Evolutionary conservation across 2,113 vertebrate genomes (phyloP), one percentile per base, ranked within the genome.

Genomic region (Ailurus styani): DNA sequence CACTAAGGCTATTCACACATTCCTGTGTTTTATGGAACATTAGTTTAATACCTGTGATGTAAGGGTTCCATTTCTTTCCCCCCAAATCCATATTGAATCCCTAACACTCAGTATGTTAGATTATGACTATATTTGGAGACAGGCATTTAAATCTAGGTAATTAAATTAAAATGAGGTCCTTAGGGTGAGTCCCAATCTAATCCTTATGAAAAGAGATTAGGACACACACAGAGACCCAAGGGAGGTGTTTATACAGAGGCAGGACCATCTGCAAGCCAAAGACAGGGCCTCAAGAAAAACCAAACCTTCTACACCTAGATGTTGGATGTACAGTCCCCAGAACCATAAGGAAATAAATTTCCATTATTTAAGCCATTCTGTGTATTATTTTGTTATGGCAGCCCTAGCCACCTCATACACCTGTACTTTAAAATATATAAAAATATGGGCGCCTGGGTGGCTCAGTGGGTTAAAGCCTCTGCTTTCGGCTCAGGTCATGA

Each of bases 21-120:
- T 84, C 45, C 78, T 94, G 94, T 85, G 89, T 97, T 97, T 82
- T 95, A 89, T 97, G 88, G 89, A 90, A 93, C 93, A 72, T 97
- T 97, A 91, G 64, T 95, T 96, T 97, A 54, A 37, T 42, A 25
- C 5, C 86, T 97, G 77, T 98, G 79, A 29, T 60, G 1, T 25
- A 40, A 42, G 5, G 6, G 15, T 25, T 54, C 27, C 20, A 37
- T 50, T 86, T 52, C 21, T n/a, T n/a, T 93, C 34, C 20, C 29
- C 5, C 7, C 5, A 90, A 81, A 75, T 75, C 52, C 40, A 86
- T 31, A 9, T 25, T 20, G n/a, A 75, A 66, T 57, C 42, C 21
- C 37, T 79, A 66, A n/a, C 17, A 47, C 45, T 7, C 13, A 23
- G 5, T 40, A 15, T 66, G 18, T 81, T 64, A 77, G 72, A 86